These are phyloP conservation scores for Danaus chrysippus DNA, from an alignment of 2,888 invertebrate species.

Conservation along the genomic window DNA sequence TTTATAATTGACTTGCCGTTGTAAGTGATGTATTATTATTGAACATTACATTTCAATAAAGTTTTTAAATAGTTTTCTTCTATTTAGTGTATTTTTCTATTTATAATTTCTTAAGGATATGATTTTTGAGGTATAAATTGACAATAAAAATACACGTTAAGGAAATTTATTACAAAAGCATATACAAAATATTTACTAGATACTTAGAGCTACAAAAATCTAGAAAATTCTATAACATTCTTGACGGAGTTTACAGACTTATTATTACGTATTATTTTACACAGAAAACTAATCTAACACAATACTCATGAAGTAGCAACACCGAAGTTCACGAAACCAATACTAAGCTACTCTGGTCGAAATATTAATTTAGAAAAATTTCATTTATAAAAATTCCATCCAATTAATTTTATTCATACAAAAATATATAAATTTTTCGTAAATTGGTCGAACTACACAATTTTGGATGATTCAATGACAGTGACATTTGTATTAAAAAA, in stretches of 20 bases:
- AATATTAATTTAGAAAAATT: conserved; percentile 36
- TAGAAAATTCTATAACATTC: conserved; percentile 6
- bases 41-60: too few species aligned
- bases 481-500: neutral
- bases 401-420: conserved; percentile 16
- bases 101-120: neutral
- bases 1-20: neutral
- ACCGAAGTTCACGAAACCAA: conserved; percentile 41
- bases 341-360: conserved; percentile 38
- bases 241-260: conserved; percentile 18
- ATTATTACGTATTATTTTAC: conserved; percentile 9
- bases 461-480: neutral
- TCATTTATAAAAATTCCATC: conserved; percentile 40
- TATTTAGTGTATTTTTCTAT: too few species aligned
- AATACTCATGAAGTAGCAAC: conserved; percentile 36
- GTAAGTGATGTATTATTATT: neutral
- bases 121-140: conserved; percentile 6
- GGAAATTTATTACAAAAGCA: conserved; percentile 76
- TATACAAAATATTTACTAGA: conserved; percentile 59
- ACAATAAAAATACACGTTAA: conserved; percentile 46
- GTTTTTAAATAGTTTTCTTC: too few species aligned
- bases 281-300: conserved; percentile 17
- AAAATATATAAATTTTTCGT: conserved; percentile 51
- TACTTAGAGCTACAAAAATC: conserved; percentile 21
- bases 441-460: conserved; percentile 16